Evolutionary conservation across 2,113 vertebrate species (phyloP), one percentile per base, ranked within the genome.

Genomic region (Paramormyrops kingsleyae): DNA sequence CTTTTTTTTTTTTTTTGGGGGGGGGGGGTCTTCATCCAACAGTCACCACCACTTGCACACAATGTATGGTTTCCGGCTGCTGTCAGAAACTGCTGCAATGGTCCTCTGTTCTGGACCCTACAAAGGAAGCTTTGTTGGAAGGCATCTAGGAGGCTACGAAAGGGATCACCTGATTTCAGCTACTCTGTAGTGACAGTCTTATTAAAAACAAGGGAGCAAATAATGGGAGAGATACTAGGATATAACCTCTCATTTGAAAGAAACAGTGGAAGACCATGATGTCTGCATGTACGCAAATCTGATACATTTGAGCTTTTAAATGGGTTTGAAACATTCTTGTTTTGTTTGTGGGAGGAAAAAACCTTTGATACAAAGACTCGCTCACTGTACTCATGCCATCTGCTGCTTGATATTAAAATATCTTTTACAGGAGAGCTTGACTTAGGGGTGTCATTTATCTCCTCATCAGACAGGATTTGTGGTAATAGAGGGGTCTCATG

Each of bases 391-490:
- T n/a, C 19, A 19, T 27, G 35, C 21, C 24, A n/a, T n/a, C 52
- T 66, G 4, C 42, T 62, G 4, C 59, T 6, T 62, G 53, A 46
- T 66, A 52, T 62, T 46, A 15, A 53, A 87, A 49, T 46, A 17
- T 27, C 42, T 66, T 85, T 86, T 62, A 59, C 24, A 89, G 88
- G 7, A 46, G 46, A 80, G 77, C 56, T 31, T 62, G 21, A 10
- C 74, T 62, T 31, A 9, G 44, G 52, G 15, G 35, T 59, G 62
- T 91, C 44, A 31, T 87, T 21, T 27, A 77, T 83, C 91, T 70
- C 90, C 89, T 88, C 66, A 90, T 47, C 27, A 83, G 88, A 88
- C 74, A 90, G 92, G 93, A 93, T 94, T 92, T 42, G 66, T 5
- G 50, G 27, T 35, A 86, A 89, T 89, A 85, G 59, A 70, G 31